Evolutionary conservation across 1,140 invertebrate genomes (phyloP).

Genomic region (Limonius californicus): DNA sequence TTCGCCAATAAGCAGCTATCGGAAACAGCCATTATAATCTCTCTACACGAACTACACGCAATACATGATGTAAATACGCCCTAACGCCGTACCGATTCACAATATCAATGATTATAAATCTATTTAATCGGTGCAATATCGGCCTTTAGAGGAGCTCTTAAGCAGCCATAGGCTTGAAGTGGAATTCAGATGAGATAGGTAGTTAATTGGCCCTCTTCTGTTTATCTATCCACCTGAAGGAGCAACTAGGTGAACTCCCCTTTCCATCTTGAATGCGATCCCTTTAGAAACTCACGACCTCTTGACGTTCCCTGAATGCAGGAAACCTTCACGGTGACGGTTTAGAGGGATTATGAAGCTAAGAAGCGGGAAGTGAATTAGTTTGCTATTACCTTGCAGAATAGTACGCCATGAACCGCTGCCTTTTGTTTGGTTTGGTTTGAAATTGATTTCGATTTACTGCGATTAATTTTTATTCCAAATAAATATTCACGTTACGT

Average conservation of each 20-base stretch:
- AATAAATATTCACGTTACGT: too few relatives aligned
- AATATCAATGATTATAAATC: neutral
- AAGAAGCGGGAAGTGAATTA: too few relatives aligned
- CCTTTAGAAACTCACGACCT: neutral
- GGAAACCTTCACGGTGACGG: neutral
- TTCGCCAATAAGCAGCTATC: too few relatives aligned
- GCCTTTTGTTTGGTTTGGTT: too few relatives aligned
- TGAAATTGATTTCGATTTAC: too few relatives aligned
- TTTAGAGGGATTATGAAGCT: neutral
- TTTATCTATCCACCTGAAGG: conserved; percentile 7
- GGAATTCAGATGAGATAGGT: neutral
- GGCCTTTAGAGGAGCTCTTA: neutral
- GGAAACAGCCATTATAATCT: neutral
- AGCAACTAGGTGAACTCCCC: neutral
- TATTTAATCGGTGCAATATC: neutral
- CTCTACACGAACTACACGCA: neutral
- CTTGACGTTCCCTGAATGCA: neutral
- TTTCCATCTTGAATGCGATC: neutral
- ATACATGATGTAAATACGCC: conserved; percentile 1
- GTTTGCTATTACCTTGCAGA: too few relatives aligned
- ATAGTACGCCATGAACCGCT: too few relatives aligned
- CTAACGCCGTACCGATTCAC: neutral
- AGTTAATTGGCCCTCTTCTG: conserved; percentile 6
- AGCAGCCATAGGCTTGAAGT: neutral
- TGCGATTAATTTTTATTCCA: too few relatives aligned